phyloP scores from a whole-genome alignment of 2,888 invertebrate species.

The Sesia apiformis region DNA sequence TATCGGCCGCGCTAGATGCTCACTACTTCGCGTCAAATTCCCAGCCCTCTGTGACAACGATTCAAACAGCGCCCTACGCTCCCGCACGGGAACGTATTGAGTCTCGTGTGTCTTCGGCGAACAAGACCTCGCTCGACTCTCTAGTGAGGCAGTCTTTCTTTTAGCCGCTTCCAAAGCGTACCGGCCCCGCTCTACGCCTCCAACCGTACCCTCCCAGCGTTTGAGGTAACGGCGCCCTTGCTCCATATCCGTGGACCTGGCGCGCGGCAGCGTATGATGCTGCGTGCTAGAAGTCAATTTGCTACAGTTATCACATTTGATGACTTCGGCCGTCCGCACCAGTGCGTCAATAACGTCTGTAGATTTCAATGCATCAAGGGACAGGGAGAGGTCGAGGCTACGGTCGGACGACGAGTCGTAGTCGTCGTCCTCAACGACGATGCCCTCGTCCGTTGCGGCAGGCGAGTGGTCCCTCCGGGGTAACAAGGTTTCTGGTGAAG shows the following conservation, averaged over 20 bases:
- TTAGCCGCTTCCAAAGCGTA: conserved; percentile 57
- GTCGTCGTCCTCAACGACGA: conserved; percentile 71
- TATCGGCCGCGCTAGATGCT: conserved; percentile 65
- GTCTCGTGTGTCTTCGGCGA: conserved; percentile 70
- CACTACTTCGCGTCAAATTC: conserved; percentile 78
- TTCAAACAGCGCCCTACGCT: conserved; percentile 81
- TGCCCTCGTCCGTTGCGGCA: conserved; percentile 69
- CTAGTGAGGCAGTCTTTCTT: conserved; percentile 54
- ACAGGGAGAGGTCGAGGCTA: conserved; percentile 65
- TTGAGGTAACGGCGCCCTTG: conserved; percentile 60
- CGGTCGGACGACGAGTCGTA: conserved; percentile 73
- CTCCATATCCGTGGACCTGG: conserved; percentile 49
- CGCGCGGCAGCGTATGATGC: conserved; percentile 63
- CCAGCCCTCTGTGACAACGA: conserved; percentile 78
- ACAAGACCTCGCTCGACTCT: conserved; percentile 60
- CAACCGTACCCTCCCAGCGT: conserved; percentile 60
- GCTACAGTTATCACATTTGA: conserved; percentile 64
- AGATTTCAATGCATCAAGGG: conserved; percentile 62
- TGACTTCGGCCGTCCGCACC: conserved; percentile 53
- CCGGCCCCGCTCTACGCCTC: conserved; percentile 55
- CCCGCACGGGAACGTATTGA: conserved; percentile 80
- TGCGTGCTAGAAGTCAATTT: conserved; percentile 44
- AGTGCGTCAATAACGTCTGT: conserved; percentile 58
- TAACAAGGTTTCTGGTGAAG: conserved; percentile 52
- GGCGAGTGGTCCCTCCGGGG: conserved; percentile 60